Conservation (phyloP, 2,113 vertebrate species). For the Cottus gobio region DNA sequence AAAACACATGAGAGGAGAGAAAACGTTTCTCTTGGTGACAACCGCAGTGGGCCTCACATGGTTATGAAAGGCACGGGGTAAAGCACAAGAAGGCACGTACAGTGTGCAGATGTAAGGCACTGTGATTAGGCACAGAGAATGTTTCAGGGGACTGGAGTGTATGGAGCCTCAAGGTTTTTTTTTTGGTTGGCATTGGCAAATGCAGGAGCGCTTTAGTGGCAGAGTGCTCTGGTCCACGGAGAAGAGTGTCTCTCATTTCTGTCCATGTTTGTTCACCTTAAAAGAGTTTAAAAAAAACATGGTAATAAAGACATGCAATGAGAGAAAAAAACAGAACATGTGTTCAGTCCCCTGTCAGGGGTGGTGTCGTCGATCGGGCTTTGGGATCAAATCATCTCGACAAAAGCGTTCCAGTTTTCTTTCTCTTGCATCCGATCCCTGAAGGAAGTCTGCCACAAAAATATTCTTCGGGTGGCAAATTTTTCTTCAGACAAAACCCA, state of each 20-base stretch:
- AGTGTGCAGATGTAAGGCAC: conserved; percentile 58
- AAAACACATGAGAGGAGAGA: conserved; percentile 20
- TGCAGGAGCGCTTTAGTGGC: conserved; percentile 25
- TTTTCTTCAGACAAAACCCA: conserved; percentile 41
- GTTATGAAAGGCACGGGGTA: conserved; percentile 49
- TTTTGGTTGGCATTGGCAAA: conserved; percentile 46
- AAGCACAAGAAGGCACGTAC: conserved; percentile 26
- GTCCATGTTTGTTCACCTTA: conserved; percentile 77
- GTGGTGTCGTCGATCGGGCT: conserved; percentile 6
- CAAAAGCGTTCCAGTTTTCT: conserved; percentile 52
- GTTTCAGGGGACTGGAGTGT: conserved; percentile 51
- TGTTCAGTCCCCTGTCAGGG: conserved; percentile 68
- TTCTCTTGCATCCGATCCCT: conserved; percentile 27
- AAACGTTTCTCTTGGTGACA: conserved; percentile 13
- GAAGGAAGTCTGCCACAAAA: conserved; percentile 31
- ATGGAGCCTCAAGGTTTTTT: background rate
- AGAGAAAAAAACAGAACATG: conserved; percentile 43
- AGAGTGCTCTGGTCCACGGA: conserved; percentile 33
- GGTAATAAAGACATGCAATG: conserved; percentile 50
- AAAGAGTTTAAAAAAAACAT: conserved; percentile 52
- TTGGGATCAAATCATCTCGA: background rate
- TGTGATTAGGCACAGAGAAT: conserved; percentile 31
- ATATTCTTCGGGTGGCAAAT: conserved; percentile 41
- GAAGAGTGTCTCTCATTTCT: conserved; percentile 50
- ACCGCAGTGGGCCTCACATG: conserved; percentile 4